phyloP scores from a whole-genome alignment of 2,888 invertebrate genomes.

The Thecocarcelia acutangulata region DNA sequence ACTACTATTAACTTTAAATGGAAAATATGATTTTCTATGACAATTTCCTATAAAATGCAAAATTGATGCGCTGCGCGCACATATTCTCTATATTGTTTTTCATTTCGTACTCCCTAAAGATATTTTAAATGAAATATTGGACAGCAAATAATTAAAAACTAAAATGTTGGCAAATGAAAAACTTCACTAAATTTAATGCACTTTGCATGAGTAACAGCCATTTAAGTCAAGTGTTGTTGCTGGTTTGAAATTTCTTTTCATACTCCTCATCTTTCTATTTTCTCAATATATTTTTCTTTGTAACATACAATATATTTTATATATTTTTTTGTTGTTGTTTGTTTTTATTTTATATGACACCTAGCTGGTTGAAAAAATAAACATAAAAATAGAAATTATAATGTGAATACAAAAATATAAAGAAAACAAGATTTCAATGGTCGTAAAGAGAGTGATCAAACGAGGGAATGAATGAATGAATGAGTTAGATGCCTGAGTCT shows the following conservation, averaged over 20 bases:
- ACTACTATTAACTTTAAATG: too few relatives aligned
- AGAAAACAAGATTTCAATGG: slow-evolving; percentile 43
- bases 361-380: slow-evolving; percentile 64
- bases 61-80: too few relatives aligned
- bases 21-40: too few relatives aligned
- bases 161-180: neutral
- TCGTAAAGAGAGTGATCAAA: slow-evolving; percentile 26
- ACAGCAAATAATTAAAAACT: slow-evolving; percentile 1
- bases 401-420: neutral
- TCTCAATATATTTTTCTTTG: slow-evolving; percentile 5
- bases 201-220: slow-evolving; percentile 57
- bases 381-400: slow-evolving; percentile 60
- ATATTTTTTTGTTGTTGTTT: slow-evolving; percentile 18
- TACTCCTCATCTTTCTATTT: slow-evolving; percentile 5
- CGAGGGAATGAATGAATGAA: slow-evolving; percentile 11
- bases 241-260: slow-evolving; percentile 23
- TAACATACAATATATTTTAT: slow-evolving; percentile 48
- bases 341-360: slow-evolving; percentile 60
- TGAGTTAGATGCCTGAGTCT: slow-evolving; percentile 33
- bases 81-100: too few relatives aligned
- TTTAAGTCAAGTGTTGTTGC: slow-evolving; percentile 48
- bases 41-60: too few relatives aligned
- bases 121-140: slow-evolving; percentile 46
- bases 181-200: slow-evolving; percentile 38
- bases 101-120: slow-evolving; percentile 14